These are phyloP conservation scores for Probosciger aterrimus DNA, from an alignment of 2,113 vertebrate genomes.

Conservation along the genomic window DNA sequence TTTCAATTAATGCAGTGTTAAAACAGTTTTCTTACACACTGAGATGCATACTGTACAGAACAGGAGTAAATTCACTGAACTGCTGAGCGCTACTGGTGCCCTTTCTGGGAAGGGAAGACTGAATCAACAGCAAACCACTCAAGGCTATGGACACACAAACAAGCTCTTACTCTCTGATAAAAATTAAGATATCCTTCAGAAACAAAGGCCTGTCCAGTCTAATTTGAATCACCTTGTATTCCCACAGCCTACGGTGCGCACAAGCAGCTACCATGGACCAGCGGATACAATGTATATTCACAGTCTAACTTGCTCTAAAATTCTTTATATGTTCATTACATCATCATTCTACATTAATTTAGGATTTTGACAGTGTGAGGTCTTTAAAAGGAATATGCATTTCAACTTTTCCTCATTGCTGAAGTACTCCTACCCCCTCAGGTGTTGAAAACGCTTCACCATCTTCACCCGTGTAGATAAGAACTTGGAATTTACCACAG, in stretches of 20 bases:
- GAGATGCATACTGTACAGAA: neutral
- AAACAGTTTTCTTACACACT: neutral
- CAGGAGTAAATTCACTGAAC: neutral
- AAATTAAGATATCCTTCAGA: neutral
- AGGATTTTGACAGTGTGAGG: neutral
- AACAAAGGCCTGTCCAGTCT: neutral
- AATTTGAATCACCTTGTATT: neutral
- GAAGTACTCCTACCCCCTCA: neutral
- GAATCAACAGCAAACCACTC: neutral
- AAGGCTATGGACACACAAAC: neutral
- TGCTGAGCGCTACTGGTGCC: neutral
- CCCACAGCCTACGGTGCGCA: neutral
- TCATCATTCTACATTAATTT: neutral
- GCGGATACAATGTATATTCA: neutral
- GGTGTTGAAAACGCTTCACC: constrained; percentile 12
- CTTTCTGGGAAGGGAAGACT: neutral
- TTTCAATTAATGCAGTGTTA: neutral
- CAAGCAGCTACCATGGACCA: neutral
- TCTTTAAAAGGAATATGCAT: constrained; percentile 8
- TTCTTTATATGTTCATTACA: neutral
- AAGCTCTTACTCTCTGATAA: neutral
- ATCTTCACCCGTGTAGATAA: neutral
- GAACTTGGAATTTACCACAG: constrained; percentile 12
- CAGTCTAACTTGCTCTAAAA: neutral
- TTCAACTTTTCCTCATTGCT: constrained; percentile 14